Evolutionary conservation across 2,797 vertebrate genomes (phyloP).

Genomic region (Rhabdophis nuchalis): DNA sequence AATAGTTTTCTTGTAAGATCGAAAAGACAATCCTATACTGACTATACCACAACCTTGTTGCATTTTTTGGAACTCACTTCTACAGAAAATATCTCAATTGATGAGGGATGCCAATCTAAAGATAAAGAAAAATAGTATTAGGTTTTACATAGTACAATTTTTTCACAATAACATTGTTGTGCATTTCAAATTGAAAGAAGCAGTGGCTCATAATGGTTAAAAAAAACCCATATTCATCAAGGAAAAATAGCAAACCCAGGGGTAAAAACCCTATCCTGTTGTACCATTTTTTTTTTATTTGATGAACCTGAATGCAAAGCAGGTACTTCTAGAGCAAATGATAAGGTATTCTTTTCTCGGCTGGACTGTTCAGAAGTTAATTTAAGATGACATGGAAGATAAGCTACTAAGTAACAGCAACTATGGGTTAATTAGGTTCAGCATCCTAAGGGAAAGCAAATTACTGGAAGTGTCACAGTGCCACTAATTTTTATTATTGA

Average conservation of each 20-base stretch:
- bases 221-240: neutral
- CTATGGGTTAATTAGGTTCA: conserved; percentile 31
- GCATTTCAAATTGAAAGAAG: neutral
- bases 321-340: neutral
- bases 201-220: neutral
- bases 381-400: conserved; percentile 20
- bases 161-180: neutral
- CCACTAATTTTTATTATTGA: conserved; percentile 15
- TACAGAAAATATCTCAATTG: neutral
- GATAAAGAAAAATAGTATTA: neutral
- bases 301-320: neutral
- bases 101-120: neutral
- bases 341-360: neutral
- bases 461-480: conserved; percentile 11
- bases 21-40: neutral
- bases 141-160: neutral
- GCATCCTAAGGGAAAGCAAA: conserved; percentile 31
- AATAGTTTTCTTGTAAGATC: neutral
- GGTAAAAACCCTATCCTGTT: neutral
- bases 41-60: neutral
- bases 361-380: conserved; percentile 7
- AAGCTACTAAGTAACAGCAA: conserved; percentile 22
- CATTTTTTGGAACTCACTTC: neutral
- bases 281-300: neutral
- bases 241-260: neutral